phyloP scores from a whole-genome alignment of 2,797 vertebrate species.

The Taenioides sp. region DNA sequence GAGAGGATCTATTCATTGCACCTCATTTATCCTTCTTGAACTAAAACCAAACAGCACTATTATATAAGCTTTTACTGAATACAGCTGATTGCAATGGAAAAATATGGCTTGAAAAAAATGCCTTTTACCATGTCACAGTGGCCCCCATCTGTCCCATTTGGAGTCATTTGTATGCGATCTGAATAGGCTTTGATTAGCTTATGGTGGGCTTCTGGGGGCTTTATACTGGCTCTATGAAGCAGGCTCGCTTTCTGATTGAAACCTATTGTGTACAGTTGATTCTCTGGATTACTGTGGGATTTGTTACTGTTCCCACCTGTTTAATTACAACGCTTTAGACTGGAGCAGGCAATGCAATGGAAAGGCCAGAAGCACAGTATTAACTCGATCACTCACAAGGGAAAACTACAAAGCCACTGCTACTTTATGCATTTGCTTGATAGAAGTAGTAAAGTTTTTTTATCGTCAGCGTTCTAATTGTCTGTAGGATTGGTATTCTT shows the following conservation, averaged over 20 bases:
- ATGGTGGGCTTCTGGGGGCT: conserved; percentile 5
- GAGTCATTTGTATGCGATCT: conserved; percentile 3
- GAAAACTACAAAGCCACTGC: neutral
- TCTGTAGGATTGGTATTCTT: neutral
- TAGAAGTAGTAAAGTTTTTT: neutral
- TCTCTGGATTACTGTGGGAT: conserved; percentile 16
- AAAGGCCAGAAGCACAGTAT: neutral
- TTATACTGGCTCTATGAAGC: conserved; percentile 18
- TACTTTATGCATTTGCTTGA: neutral
- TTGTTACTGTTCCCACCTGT: conserved; percentile 1
- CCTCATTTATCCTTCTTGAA: neutral
- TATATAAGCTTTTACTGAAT: neutral
- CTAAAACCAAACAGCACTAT: neutral
- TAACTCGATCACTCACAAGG: neutral
- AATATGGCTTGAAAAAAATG: neutral
- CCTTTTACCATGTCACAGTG: neutral
- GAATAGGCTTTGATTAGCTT: conserved; percentile 11
- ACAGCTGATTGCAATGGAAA: conserved; percentile 1
- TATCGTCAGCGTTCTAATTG: too few species aligned
- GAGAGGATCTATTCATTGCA: neutral
- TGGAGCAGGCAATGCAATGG: neutral
- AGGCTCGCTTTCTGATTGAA: conserved; percentile 14
- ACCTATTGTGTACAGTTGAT: conserved; percentile 12
- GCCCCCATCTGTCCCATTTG: neutral
- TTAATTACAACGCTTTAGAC: conserved; percentile 5